Base-by-base conservation (phyloP, 92 coral and sea anemone species). In the Actinostola sp. region DNA sequence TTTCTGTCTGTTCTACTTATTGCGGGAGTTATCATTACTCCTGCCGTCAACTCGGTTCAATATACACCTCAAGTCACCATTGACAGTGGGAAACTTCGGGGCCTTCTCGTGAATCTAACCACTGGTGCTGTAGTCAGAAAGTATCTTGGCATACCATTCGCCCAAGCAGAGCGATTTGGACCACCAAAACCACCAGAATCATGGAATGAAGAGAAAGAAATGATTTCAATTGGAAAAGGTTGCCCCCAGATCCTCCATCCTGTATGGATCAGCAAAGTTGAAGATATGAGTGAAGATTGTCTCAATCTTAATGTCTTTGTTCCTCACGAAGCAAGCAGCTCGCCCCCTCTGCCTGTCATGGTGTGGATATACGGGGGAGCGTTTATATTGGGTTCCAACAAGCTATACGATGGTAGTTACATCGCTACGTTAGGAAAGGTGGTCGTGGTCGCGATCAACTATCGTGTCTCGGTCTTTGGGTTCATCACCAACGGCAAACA, bases 281-380 rank as follows among this genome's bases (percentile, higher is more conserved):
- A 61, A 29, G 59, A 60, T 23, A 78, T 78, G 60, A 77, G 84
- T 60, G 89, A 84, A 57, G 84, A 84, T 46, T 84, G 89, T 50
- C 43, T 84, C 46, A 58, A 61, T 44, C 41, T 82, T 4, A 76
- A 76, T 63, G 67, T 82, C 48, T 76, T 51, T 64, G 72, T 75
- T 35, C 88, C 88, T 34, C 31, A 55, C 51, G 55, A 66, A 4
- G 5, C 46, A 9, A 49, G 49, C 13, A 41, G 32, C 32, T 43
- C 71, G 5, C 28, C 56, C 24, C 55, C 57, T 66, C 36, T 66
- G 9, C 71, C 71, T 24, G 71, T 66, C 42, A 66, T 66, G 71
- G 71, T 66, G 10, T 66, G 56, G 56, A 50, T 66, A 2, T 39
- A 66, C 28, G 71, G 71, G 13, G 57, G 71, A 0, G 71, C 13